Evolutionary conservation across 2,797 vertebrate genomes (phyloP).

Genomic region (Thripadectes ignobilis): DNA sequence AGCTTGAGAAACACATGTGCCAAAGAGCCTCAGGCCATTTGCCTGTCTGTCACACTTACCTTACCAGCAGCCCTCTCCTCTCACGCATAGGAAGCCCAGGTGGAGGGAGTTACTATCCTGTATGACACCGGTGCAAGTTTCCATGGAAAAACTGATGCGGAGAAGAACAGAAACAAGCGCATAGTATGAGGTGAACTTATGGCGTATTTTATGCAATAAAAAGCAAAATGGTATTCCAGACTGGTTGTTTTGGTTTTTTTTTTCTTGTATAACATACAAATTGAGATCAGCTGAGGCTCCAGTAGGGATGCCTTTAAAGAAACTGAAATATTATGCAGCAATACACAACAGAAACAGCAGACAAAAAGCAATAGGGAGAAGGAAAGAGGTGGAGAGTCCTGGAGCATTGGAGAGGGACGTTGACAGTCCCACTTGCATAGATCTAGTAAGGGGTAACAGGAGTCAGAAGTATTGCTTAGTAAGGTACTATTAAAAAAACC

Average conservation of each 20-base stretch:
- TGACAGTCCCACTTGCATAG: not conserved
- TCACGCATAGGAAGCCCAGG: not conserved
- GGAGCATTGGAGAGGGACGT: not conserved
- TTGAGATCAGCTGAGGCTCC: slow-evolving; percentile 41
- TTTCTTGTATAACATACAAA: slow-evolving; percentile 23
- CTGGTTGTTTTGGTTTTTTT: not conserved
- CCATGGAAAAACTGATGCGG: not conserved
- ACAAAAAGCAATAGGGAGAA: not conserved
- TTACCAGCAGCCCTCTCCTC: not conserved
- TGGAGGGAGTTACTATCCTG: accelerated
- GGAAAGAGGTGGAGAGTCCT: not conserved
- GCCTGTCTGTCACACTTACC: slow-evolving; percentile 16
- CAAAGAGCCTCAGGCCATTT: not conserved
- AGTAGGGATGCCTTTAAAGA: not conserved
- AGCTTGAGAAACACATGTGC: slow-evolving; percentile 5
- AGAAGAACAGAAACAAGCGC: not conserved
- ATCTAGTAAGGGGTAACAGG: not conserved
- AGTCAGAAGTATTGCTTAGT: not conserved
- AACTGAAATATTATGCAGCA: not conserved
- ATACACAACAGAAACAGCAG: not conserved
- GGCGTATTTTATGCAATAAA: not conserved
- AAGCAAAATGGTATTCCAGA: not conserved
- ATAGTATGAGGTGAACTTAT: slow-evolving; percentile 17
- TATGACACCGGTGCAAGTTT: not conserved
- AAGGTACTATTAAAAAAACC: not conserved